These are phyloP conservation scores for Dolichallabes microphthalmus DNA, from an alignment of 2,113 vertebrate species.

Conservation along the genomic window DNA sequence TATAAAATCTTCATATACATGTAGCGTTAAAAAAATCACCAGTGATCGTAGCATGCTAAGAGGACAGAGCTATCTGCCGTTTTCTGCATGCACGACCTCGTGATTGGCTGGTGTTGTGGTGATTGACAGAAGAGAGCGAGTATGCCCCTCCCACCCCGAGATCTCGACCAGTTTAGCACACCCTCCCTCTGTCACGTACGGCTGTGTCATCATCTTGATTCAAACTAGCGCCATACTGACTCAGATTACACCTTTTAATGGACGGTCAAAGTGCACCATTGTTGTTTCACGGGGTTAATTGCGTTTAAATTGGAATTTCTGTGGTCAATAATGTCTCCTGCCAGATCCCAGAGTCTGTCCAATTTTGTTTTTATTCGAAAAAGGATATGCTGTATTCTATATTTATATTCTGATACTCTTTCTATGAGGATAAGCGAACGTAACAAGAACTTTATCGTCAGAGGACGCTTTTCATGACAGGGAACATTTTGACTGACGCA, in stretches of 20 bases:
- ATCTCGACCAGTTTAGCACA: background rate
- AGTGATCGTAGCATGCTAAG: background rate
- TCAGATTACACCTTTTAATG: background rate
- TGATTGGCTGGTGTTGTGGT: background rate
- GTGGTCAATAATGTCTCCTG: background rate
- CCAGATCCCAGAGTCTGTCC: background rate
- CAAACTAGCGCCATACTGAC: no score
- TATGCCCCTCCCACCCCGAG: background rate
- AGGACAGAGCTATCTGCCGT: background rate
- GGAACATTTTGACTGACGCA: constrained; percentile 12
- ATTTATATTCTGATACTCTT: background rate
- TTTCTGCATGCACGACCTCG: background rate
- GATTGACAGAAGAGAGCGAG: background rate
- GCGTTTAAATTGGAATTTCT: background rate
- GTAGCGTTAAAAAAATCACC: background rate
- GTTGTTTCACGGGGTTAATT: background rate
- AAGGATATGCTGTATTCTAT: no score
- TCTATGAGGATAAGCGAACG: no score
- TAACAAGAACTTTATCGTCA: background rate
- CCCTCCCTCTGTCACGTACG: background rate
- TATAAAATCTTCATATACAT: background rate
- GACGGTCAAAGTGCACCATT: background rate
- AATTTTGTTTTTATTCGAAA: background rate
- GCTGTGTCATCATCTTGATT: background rate
- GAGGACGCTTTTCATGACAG: background rate